These are phyloP conservation scores for Hirtodrosophila alboralis DNA, from an alignment of 2,888 invertebrate genomes.

Conservation along the genomic window DNA sequence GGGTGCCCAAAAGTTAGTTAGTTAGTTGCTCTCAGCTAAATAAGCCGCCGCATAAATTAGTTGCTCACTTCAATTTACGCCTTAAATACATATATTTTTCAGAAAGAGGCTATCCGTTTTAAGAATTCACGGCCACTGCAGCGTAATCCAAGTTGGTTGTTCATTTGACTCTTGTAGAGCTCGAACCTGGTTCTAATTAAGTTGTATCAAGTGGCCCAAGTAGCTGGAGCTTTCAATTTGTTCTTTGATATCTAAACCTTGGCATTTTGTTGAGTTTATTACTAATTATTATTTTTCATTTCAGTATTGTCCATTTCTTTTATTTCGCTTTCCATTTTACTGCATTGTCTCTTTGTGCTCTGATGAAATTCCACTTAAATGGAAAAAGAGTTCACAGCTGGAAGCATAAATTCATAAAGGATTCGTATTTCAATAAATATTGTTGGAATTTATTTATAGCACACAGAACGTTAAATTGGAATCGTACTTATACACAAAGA, in stretches of 20 bases:
- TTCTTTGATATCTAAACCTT: conserved; percentile 34
- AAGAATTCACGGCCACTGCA: too few species aligned
- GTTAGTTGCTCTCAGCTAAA: conserved; percentile 50
- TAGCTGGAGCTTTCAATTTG: conserved; percentile 30
- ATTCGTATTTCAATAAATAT: conserved; percentile 53
- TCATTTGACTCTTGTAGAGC: conserved; percentile 1
- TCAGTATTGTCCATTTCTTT: too few species aligned
- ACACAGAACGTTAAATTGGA: conserved; percentile 66
- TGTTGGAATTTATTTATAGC: conserved; percentile 66
- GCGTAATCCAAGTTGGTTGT: not conserved
- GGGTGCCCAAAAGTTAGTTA: conserved; percentile 58
- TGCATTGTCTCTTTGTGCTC: not conserved
- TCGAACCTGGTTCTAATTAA: conserved; percentile 20
- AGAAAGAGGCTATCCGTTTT: conserved; percentile 14
- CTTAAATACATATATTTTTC: conserved; percentile 25
- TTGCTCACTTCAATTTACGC: conserved; percentile 21
- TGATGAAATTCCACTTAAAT: too few species aligned
- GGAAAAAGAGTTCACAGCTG: conserved; percentile 4
- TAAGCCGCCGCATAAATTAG: conserved; percentile 54
- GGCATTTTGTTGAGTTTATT: conserved; percentile 10
- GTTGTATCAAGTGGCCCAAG: conserved; percentile 8
- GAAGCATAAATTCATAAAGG: not conserved
- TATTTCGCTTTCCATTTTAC: too few species aligned
- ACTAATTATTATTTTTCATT: too few species aligned
- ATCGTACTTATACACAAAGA: conserved; percentile 33